Conservation (phyloP, 2,888 invertebrate species). For the Eurytoma californica region DNA sequence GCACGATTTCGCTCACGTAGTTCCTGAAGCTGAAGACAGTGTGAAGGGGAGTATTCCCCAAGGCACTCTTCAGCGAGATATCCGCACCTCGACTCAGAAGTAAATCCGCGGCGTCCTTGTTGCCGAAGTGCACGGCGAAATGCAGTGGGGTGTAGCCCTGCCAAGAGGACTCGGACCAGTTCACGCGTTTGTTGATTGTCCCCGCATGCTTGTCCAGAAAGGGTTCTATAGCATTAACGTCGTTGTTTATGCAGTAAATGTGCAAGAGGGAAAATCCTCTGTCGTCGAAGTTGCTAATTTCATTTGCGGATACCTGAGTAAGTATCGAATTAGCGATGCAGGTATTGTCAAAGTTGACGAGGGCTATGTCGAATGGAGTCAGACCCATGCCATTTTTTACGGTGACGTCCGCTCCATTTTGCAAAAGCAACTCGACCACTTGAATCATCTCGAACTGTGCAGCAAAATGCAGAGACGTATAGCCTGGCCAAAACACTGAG, state of each 20-base stretch:
- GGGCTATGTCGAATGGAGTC: slow-evolving; percentile 17
- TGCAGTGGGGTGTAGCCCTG: slow-evolving; percentile 26
- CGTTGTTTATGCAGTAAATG: background rate
- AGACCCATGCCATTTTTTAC: slow-evolving; percentile 1
- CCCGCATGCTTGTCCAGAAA: slow-evolving; percentile 1
- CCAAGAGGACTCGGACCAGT: slow-evolving; percentile 25
- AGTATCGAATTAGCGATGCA: slow-evolving; percentile 11
- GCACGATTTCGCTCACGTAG: background rate
- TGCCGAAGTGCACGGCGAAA: slow-evolving; percentile 24
- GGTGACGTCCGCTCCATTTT: slow-evolving; percentile 14
- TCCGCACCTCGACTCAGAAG: background rate
- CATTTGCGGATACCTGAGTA: background rate
- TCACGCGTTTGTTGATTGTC: background rate
- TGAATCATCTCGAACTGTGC: slow-evolving; percentile 8
- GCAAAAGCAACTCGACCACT: background rate
- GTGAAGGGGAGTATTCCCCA: slow-evolving; percentile 25
- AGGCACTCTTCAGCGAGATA: slow-evolving; percentile 6
- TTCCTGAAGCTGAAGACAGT: slow-evolving; percentile 2
- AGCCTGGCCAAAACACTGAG: slow-evolving; percentile 28
- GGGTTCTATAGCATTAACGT: background rate
- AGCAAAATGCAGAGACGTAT: slow-evolving; percentile 18
- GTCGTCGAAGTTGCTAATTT: slow-evolving; percentile 7
- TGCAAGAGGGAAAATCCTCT: slow-evolving; percentile 22
- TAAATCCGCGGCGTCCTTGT: background rate
- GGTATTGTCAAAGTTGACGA: background rate